Evolutionary conservation across 2,888 invertebrate species (phyloP).

Genomic region (Helicoverpa assulta): DNA sequence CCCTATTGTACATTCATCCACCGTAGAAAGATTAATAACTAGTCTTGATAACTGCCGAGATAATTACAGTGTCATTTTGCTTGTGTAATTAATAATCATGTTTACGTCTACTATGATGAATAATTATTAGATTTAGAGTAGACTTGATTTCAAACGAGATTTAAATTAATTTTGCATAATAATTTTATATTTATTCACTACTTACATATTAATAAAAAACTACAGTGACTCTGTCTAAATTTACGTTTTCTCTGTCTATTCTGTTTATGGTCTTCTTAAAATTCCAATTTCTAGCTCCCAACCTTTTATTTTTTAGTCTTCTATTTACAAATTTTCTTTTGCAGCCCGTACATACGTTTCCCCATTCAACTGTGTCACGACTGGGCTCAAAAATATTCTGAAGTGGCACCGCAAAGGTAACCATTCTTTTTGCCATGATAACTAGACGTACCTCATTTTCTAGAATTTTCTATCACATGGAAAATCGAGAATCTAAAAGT

Average conservation of each 20-base stretch:
- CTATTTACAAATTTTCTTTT: background rate
- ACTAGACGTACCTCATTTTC: conserved; percentile 17
- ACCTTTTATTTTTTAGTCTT: background rate
- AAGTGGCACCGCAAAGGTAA: conserved; percentile 30
- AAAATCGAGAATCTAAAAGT: conserved; percentile 9
- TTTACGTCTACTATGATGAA: background rate
- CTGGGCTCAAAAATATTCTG: conserved; percentile 37
- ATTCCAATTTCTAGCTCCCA: background rate
- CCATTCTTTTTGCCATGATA: conserved; percentile 47
- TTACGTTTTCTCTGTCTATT: no score
- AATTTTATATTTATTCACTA: no score
- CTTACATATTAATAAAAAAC: no score
- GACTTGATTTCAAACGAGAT: background rate
- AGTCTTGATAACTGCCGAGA: background rate
- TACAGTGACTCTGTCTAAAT: no score
- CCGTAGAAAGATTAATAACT: background rate
- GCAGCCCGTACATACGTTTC: conserved; percentile 31
- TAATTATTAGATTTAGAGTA: background rate
- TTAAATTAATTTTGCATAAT: background rate
- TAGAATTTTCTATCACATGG: background rate
- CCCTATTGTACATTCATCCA: background rate
- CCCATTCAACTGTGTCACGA: conserved; percentile 21
- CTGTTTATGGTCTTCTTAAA: no score
- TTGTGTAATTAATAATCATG: background rate
- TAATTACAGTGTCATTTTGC: background rate